These are phyloP conservation scores for Mythimna ferrago DNA, from an alignment of 2,888 invertebrate genomes.

Conservation along the genomic window DNA sequence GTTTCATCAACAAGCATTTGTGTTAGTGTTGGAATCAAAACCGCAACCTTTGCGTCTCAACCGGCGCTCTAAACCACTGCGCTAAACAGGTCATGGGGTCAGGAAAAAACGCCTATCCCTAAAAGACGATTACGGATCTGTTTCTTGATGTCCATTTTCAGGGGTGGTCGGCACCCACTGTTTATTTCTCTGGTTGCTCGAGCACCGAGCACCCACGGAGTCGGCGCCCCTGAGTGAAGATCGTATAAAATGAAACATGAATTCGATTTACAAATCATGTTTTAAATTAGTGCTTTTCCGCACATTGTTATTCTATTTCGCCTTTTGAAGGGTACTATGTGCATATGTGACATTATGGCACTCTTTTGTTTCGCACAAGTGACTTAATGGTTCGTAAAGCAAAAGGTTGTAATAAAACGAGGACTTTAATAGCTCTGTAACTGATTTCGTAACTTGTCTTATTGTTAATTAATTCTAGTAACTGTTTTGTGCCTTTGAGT, in stretches of 20 bases:
- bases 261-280: constrained; percentile 19
- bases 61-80: no score
- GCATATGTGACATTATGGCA: constrained; percentile 16
- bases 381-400: constrained; percentile 34
- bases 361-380: constrained; percentile 37
- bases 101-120: no score
- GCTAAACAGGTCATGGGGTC: no score
- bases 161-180: no score
- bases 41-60: no score
- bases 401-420: constrained; percentile 40
- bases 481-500: constrained; percentile 36
- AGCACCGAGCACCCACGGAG: no score
- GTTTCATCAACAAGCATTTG: no score
- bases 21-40: no score
- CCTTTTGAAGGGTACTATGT: background rate
- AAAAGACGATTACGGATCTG: no score
- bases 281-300: constrained; percentile 26
- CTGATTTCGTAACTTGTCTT: constrained; percentile 49
- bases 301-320: constrained; percentile 21
- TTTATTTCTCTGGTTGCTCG: no score
- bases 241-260: constrained; percentile 23
- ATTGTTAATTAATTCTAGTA: constrained; percentile 46
- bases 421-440: constrained; percentile 46
- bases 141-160: no score
- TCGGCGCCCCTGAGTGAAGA: constrained; percentile 11